Base-by-base conservation (phyloP, 2,797 vertebrate genomes). In the Darevskia mixta region DNA sequence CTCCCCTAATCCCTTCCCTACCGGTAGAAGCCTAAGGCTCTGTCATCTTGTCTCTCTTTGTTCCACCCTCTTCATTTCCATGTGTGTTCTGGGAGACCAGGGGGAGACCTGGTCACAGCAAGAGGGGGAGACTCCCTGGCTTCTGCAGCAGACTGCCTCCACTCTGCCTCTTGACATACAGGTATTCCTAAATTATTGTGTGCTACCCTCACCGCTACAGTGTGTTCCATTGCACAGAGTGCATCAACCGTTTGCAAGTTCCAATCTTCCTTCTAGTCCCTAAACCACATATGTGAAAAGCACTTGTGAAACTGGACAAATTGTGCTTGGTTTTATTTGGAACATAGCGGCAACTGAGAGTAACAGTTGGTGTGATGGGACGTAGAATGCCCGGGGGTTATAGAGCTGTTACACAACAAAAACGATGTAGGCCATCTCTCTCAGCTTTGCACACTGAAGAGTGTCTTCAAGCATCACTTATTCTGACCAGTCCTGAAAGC, bases 401-500 rank as follows among this genome's bases (percentile, higher is more conserved):
- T 72, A 77, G 35, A 78, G 38, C n/a, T 43, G 64, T 23, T 29
- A 58, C 35, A 35, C 3, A 35, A 55, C 49, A 67, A 38, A 29
- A n/a, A 17, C 67, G 49, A 80, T 55, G 0, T 55, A 55, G 49
- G 49, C 49, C 49, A 55, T 55, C 49, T 15, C 49, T 55, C 49
- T 55, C 49, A 55, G 49, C 49, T 55, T 55, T 15, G 49, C 49
- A 55, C 13, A 55, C 49, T 55, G 49, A 55, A 55, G 15, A 45
- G 4, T 32, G 1, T 86, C 76, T 27, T 76, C 29, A 41, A 76
- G 2, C 61, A 35, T 72, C 55, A 66, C 0, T 86, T 92, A 87
- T 73, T 80, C 15, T 17, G 90, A 2, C 6, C 58, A 45, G 35
- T 55, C 49, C 66, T 77, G 3, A 0, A 0, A 73, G 75, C 32